phyloP scores from a whole-genome alignment of 2,797 vertebrate species.

The Hoplostethus mediterraneus region DNA sequence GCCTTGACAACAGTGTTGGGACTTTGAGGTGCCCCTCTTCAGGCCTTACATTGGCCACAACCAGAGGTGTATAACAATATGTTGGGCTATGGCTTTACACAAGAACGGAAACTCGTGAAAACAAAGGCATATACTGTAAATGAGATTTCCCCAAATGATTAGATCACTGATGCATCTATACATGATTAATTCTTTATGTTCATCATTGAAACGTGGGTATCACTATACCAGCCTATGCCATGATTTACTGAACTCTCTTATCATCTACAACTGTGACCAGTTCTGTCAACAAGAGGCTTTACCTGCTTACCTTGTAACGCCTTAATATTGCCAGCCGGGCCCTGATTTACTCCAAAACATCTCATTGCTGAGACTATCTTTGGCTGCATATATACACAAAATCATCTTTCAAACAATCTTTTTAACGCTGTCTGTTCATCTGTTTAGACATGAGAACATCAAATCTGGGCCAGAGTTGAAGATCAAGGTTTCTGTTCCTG shows the following conservation, averaged over 20 bases:
- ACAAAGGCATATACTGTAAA: too few relatives aligned
- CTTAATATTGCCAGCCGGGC: constrained; percentile 19
- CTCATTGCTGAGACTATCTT: constrained; percentile 14
- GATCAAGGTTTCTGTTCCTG: background rate
- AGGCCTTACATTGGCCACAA: constrained; percentile 5
- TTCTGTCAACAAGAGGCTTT: constrained; percentile 16
- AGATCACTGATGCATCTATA: background rate
- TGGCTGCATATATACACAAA: constrained; percentile 41
- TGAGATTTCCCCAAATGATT: too few relatives aligned
- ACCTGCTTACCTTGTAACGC: constrained; percentile 16
- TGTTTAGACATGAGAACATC: background rate
- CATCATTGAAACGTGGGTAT: background rate
- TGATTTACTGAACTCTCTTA: constrained; percentile 5
- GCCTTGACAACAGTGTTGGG: constrained; percentile 20
- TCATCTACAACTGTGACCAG: background rate
- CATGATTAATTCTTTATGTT: background rate
- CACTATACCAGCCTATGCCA: constrained; percentile 18
- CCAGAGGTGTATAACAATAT: background rate
- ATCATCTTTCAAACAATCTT: background rate
- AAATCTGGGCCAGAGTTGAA: background rate
- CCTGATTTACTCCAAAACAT: constrained; percentile 1
- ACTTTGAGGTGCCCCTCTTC: constrained; percentile 16
- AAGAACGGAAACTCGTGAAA: background rate
- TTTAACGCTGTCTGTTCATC: constrained; percentile 14
- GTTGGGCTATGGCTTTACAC: background rate